phyloP scores from a whole-genome alignment of 2,113 vertebrate genomes.

The Chrysemys picta region DNA sequence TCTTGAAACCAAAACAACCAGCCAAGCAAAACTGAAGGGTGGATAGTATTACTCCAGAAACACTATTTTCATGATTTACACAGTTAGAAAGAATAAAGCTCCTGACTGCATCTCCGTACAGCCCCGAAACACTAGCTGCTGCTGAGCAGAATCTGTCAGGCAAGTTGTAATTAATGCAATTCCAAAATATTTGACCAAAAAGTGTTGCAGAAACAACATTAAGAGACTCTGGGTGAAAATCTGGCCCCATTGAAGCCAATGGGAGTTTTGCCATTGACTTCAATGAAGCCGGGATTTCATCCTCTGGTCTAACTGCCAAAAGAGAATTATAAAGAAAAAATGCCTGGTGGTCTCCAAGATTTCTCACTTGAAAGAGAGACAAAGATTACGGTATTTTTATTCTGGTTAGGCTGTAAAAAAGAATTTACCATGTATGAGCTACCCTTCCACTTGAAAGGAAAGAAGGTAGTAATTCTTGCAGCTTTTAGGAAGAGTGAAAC shows the following conservation, averaged over 20 bases:
- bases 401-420: background rate
- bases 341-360: background rate
- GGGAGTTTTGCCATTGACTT: background rate
- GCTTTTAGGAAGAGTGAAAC: background rate
- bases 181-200: background rate
- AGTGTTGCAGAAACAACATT: background rate
- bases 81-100: background rate
- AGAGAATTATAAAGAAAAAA: background rate
- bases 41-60: background rate
- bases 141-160: background rate
- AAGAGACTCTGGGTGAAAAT: background rate
- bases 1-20: background rate
- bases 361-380: too few relatives aligned
- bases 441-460: background rate
- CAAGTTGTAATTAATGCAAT: background rate
- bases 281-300: background rate
- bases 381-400: too few relatives aligned
- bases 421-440: background rate
- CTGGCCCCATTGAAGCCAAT: background rate
- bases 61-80: background rate
- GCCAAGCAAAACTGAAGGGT: background rate
- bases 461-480: background rate
- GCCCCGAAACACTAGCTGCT: background rate
- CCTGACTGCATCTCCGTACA: background rate
- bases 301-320: background rate